Conservation (phyloP, 2,888 invertebrate species). For the Hydraecia micacea region DNA sequence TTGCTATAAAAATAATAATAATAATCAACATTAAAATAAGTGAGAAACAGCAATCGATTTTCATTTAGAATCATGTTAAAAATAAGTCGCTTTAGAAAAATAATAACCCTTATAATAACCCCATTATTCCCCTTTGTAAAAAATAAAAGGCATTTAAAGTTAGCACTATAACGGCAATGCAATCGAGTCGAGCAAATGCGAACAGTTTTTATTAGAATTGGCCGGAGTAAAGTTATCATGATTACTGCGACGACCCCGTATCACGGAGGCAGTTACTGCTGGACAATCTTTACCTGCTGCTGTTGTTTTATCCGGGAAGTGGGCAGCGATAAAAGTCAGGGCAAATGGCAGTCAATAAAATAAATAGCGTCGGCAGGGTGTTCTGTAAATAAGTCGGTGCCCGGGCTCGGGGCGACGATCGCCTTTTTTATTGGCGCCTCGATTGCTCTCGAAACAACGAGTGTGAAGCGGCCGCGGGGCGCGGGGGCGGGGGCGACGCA, state of each 20-base stretch:
- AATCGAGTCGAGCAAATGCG: slow-evolving; percentile 54
- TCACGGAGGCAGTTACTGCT: slow-evolving; percentile 53
- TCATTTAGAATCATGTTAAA: slow-evolving; percentile 11
- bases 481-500: slow-evolving; percentile 73
- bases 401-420: slow-evolving; percentile 88
- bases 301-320: slow-evolving; percentile 88
- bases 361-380: slow-evolving; percentile 90
- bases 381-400: slow-evolving; percentile 90
- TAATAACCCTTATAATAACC: slow-evolving; percentile 29
- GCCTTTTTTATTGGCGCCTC: slow-evolving; percentile 91
- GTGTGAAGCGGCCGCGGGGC: slow-evolving; percentile 74
- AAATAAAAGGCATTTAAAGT: slow-evolving; percentile 22
- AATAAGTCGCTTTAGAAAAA: neutral
- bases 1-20: neutral
- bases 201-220: slow-evolving; percentile 55
- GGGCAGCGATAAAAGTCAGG: slow-evolving; percentile 89
- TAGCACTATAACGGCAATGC: slow-evolving; percentile 27
- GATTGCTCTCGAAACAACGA: slow-evolving; percentile 90
- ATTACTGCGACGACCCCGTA: slow-evolving; percentile 60
- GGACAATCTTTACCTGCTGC: slow-evolving; percentile 83
- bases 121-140: slow-evolving; percentile 47
- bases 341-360: slow-evolving; percentile 90
- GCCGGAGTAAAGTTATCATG: slow-evolving; percentile 61
- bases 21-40: slow-evolving; percentile 2
- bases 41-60: neutral